phyloP scores from a whole-genome alignment of 2,113 vertebrate species.

The Bubalus kerabau region DNA sequence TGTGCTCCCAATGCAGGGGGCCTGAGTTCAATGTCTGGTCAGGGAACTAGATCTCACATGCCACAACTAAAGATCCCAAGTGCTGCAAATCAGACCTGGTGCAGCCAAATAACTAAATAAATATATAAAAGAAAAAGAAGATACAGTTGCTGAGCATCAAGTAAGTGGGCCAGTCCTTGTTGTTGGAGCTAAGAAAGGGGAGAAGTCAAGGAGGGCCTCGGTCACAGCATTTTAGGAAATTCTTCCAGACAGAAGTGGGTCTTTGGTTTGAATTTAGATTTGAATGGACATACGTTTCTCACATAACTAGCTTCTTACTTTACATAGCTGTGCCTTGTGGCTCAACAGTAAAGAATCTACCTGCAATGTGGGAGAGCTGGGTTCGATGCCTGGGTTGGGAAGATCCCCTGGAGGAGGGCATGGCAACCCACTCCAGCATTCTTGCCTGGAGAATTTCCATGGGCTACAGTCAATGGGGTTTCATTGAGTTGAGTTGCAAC shows the following conservation, averaged over 20 bases:
- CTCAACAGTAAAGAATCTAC: background rate
- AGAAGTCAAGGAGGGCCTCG: background rate
- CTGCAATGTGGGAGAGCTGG: background rate
- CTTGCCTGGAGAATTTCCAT: background rate
- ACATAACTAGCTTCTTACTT: background rate
- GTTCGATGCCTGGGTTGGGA: background rate
- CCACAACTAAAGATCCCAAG: background rate
- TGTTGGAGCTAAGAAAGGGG: background rate
- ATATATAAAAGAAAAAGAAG: background rate
- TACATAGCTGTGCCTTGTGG: background rate
- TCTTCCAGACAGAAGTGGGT: background rate
- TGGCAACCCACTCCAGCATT: background rate
- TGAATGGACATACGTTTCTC: background rate
- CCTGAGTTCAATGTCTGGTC: background rate
- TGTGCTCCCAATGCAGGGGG: background rate
- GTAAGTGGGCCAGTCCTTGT: background rate
- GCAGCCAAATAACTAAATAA: background rate
- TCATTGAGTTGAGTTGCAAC: background rate
- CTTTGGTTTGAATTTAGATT: background rate
- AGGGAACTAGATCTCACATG: background rate
- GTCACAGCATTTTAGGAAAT: background rate
- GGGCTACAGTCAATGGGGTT: background rate
- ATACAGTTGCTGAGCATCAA: background rate
- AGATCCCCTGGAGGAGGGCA: background rate
- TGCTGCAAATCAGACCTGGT: background rate